These are phyloP conservation scores for Laticauda laticaudata DNA, from an alignment of 2,113 vertebrate species.

Conservation along the genomic window DNA sequence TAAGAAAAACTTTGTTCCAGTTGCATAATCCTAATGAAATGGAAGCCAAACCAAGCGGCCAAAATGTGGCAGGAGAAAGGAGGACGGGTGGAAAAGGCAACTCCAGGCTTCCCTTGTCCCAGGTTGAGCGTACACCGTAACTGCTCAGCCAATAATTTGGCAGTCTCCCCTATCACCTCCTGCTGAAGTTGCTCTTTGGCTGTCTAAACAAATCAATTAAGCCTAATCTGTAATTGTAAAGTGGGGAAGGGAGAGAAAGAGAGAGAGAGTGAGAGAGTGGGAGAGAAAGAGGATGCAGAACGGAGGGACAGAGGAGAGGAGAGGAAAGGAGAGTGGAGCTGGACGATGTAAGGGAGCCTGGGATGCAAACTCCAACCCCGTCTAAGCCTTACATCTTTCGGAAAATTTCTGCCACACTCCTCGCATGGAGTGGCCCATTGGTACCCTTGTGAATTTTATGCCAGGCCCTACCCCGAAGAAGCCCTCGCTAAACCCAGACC, in stretches of 20 bases:
- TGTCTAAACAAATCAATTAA: constrained; percentile 84
- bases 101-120: not conserved
- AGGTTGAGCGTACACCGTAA: constrained; percentile 10
- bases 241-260: constrained; percentile 47
- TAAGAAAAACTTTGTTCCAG: fast-evolving
- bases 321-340: not conserved
- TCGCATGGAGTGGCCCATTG: fast-evolving
- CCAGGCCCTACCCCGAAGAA: fast-evolving
- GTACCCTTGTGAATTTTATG: not conserved
- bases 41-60: not conserved
- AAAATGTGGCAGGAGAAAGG: not conserved
- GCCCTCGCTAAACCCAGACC: not conserved
- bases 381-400: not conserved
- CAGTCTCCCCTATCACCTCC: constrained; percentile 64
- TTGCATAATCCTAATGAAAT: not conserved
- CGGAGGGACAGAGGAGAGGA: not conserved
- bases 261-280: not conserved
- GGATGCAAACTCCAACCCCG: not conserved
- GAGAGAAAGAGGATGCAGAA: constrained; percentile 8
- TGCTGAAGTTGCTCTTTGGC: constrained; percentile 76
- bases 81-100: not conserved
- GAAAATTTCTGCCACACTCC: fast-evolving
- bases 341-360: not conserved
- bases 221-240: constrained; percentile 89
- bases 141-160: constrained; percentile 51